Conservation (phyloP, 2,888 invertebrate species). For the Balanococcus diminutus region DNA sequence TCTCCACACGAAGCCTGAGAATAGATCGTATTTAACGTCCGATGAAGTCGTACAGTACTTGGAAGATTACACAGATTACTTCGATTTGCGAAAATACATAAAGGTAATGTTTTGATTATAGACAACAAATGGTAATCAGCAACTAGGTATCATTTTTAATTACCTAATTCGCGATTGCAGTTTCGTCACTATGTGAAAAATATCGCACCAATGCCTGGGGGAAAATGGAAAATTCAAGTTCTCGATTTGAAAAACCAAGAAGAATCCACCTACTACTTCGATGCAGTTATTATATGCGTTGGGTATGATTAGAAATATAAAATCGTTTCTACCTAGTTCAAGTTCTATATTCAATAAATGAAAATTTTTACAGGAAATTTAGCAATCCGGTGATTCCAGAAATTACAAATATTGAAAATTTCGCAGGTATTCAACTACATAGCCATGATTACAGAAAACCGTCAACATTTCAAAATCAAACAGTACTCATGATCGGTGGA, state of each 20-base stretch:
- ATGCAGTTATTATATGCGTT: constrained; percentile 72
- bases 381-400: constrained; percentile 61
- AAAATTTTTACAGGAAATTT: constrained; percentile 57
- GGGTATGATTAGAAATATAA: constrained; percentile 64
- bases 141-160: constrained; percentile 62
- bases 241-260: constrained; percentile 63
- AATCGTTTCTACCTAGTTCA: neutral
- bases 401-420: constrained; percentile 63
- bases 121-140: no score
- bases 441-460: constrained; percentile 76
- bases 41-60: constrained; percentile 73
- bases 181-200: constrained; percentile 58
- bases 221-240: constrained; percentile 65
- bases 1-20: constrained; percentile 71
- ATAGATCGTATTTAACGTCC: constrained; percentile 72
- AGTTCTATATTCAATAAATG: neutral
- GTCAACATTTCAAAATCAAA: constrained; percentile 66
- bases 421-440: constrained; percentile 70
- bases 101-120: constrained; percentile 60
- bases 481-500: constrained; percentile 73
- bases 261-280: constrained; percentile 64
- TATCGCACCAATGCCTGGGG: constrained; percentile 58
- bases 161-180: constrained; percentile 52
- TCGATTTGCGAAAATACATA: constrained; percentile 68
- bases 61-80: constrained; percentile 70